Evolutionary conservation across 2,888 invertebrate species (phyloP), one percentile per base, ranked within the genome.

Genomic region (Leucania comma): DNA sequence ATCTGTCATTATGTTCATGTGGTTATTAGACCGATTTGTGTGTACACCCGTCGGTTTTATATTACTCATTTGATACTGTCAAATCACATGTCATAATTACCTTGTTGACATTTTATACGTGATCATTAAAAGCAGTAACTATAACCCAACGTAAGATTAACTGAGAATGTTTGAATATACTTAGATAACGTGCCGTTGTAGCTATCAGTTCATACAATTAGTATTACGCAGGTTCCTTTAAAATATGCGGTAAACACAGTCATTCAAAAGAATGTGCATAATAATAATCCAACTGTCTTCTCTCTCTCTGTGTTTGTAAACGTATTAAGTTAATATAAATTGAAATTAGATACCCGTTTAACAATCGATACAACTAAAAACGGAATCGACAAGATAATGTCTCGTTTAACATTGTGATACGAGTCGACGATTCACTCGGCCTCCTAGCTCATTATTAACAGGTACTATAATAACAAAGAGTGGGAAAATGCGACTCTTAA

Each of bases 41-140:
- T 53, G 35, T 26, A 76, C 46, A 64, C 46, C 54, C 50, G 24
- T 29, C 50, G 63, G 76, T 82, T 59, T 80, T 65, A 68, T 64
- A 46, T 76, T 75, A 64, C 69, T 54, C 35, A 32, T 65, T 71
- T 54, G 35, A 75, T 56, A 68, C 70, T 75, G 73, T 81, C 56
- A 72, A 76, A 76, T 76, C 67, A 58, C 66, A 54, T 77, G 68
- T 73, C 69, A 72, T 59, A 56, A 78, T 84, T 77, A 77, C 80
- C 61, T 65, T 80, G 76, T 81, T 62, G 71, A 72, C 72, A 75
- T 80, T 68, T 69, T 68, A 72, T 66, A 70, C 53, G 54, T 51
- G 59, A 57, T 76, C 64, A 68, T 76, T 80, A 73, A 76, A 68
- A 75, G 48, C 53, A 58, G 60, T 73, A 53, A 72, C 58, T 78